These are phyloP conservation scores for Aradophagus sp. DNA, from an alignment of 1,140 invertebrate species.

Conservation along the genomic window DNA sequence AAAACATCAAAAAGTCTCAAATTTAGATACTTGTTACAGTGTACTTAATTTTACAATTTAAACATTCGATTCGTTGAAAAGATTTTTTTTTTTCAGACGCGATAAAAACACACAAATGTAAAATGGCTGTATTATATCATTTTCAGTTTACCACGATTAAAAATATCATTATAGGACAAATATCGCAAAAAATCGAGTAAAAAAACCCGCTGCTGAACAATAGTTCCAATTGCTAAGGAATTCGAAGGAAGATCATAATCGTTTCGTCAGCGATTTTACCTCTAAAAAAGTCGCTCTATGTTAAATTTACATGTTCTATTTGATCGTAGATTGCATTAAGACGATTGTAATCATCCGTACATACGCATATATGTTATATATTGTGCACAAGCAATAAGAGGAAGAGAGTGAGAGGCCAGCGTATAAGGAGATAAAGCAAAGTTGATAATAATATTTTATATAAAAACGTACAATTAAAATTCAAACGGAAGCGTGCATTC, in stretches of 20 bases:
- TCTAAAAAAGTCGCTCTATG: conserved; percentile 36
- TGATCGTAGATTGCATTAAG: conserved; percentile 21
- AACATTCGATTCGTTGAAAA: too few relatives aligned
- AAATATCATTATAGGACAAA: conserved; percentile 14
- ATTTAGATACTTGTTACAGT: too few relatives aligned
- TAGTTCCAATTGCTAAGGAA: conserved; percentile 32
- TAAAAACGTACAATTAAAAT: conserved; percentile 17
- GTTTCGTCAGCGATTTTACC: conserved; percentile 23
- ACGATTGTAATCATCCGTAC: conserved; percentile 34
- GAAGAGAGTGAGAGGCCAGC: conserved; percentile 52
- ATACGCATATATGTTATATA: conserved; percentile 34
- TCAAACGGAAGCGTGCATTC: conserved; percentile 19
- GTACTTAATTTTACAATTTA: too few relatives aligned
- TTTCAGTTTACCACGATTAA: conserved; percentile 8
- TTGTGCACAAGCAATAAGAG: conserved; percentile 49
- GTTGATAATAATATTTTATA: conserved; percentile 29
- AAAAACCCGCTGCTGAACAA: conserved; percentile 27
- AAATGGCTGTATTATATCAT: too few relatives aligned
- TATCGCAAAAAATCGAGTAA: conserved; percentile 13
- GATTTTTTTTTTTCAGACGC: too few relatives aligned
- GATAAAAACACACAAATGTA: too few relatives aligned
- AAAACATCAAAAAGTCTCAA: too few relatives aligned
- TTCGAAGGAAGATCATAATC: conserved; percentile 50
- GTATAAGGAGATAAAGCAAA: conserved; percentile 42
- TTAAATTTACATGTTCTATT: conserved; percentile 40